Conservation (phyloP, 2,113 vertebrate species). For the Tachuris rubrigastra region DNA sequence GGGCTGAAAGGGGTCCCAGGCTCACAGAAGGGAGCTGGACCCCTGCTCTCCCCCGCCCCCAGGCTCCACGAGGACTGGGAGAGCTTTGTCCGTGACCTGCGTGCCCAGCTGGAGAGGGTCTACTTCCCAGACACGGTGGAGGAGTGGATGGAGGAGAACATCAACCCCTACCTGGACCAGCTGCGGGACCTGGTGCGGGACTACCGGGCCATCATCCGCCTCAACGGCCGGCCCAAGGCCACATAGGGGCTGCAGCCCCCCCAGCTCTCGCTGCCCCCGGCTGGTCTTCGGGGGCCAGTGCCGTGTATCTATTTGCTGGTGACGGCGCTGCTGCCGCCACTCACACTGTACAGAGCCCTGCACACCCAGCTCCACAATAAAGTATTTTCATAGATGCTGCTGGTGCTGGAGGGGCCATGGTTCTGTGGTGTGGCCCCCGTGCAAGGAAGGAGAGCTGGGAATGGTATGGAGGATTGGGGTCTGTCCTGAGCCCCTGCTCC, state of each 20-base stretch:
- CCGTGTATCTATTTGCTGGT: fast-evolving
- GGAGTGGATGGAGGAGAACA: conserved; percentile 81
- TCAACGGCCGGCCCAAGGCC: conserved; percentile 63
- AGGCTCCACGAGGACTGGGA: conserved; percentile 77
- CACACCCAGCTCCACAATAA: conserved; percentile 20
- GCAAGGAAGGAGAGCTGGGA: neutral
- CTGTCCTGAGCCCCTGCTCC: neutral
- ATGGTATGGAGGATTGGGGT: neutral
- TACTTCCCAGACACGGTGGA: conserved; percentile 77
- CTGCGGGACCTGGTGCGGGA: conserved; percentile 69
- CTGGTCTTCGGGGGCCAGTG: fast-evolving
- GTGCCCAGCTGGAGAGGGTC: conserved; percentile 60
- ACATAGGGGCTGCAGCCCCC: neutral
- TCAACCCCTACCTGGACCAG: conserved; percentile 72
- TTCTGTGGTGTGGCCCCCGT: neutral
- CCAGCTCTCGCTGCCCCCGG: fast-evolving
- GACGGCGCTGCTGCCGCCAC: fast-evolving
- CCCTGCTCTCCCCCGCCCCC: neutral
- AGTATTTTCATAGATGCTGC: conserved; percentile 57
- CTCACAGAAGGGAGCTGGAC: neutral
- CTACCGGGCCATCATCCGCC: conserved; percentile 62
- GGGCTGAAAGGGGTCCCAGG: neutral
- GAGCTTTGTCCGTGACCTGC: conserved; percentile 56
- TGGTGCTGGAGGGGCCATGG: neutral
- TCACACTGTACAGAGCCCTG: neutral